Percentiles rank a stretch among this genome's conserved stretches.
These are phyloP conservation scores for Adrianichthys oophorus DNA, from an alignment of 2,797 vertebrate species.

Conservation along the genomic window DNA sequence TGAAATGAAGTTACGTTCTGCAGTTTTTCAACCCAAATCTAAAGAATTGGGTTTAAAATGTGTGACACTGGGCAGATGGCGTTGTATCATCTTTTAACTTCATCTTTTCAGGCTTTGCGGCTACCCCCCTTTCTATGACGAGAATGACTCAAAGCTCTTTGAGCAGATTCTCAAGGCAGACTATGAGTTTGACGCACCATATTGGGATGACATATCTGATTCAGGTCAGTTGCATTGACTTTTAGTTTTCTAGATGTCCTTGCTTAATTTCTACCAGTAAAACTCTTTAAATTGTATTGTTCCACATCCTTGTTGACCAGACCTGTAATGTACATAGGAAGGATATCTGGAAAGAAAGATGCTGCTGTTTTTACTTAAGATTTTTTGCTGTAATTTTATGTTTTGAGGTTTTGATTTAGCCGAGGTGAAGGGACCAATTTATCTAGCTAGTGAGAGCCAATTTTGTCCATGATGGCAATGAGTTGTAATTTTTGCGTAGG, in stretches of 20 bases:
- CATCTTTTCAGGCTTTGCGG: conserved; percentile 87
- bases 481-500: too few species aligned
- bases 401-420: too few species aligned
- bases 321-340: too few species aligned
- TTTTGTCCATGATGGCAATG: too few species aligned
- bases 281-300: too few species aligned
- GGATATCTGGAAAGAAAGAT: too few species aligned
- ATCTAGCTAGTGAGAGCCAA: too few species aligned
- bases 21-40: conserved; percentile 41
- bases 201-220: conserved; percentile 98
- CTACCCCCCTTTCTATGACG: conserved; percentile 98
- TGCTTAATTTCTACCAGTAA: too few species aligned
- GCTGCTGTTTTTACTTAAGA: too few species aligned
- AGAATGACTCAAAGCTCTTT: conserved; percentile 98
- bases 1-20: conserved; percentile 40
- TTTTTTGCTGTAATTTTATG: too few species aligned
- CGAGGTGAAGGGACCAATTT: too few species aligned
- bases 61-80: conserved; percentile 31
- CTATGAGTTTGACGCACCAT: conserved; percentile 97
- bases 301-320: too few species aligned
- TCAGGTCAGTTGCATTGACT: conserved; percentile 81
- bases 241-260: background rate
- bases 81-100: conserved; percentile 49
- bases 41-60: conserved; percentile 53
- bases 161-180: conserved; percentile 98